Base-by-base conservation (phyloP, 2,888 invertebrate species). In the Caradrina clavipalpis region DNA sequence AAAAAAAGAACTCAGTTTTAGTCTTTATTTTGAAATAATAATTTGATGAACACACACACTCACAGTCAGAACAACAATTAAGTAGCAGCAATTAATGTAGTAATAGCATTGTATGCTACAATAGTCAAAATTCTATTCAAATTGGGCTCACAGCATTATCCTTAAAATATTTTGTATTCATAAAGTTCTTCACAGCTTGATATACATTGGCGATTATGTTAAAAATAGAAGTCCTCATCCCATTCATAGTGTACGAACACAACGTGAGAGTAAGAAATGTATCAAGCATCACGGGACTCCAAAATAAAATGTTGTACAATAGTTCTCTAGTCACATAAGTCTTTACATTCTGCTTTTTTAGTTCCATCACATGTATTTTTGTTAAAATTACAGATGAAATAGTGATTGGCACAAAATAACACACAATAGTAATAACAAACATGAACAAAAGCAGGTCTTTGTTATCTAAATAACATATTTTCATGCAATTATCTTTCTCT, bases 201-300 rank as follows among this genome's bases (percentile, higher is more conserved):
- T 95, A 96, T 7, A 95, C 85, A 87, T 96, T 96, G 1, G 96
- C 95, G n/a, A 94, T 86, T 0, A 93, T 86, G 83, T 93, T 94
- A 21, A 96, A 91, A 66, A 95, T 80, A 1, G 94, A 92, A 31
- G 93, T 92, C 69, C 91, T 89, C 74, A 88, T 88, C 2, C 92
- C 90, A 69, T 92, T 89, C 88, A 90, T 93, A 2, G 91, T 84
- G 71, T 93, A 94, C 0, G 94, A 90, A 86, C 96, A 96, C 50
- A 94, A 73, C 57, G 94, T 84, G 15, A 95, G 78, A 1, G 95
- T 94, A 8, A 96, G 68, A 82, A 95, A 92, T 45, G 93, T 93
- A 73, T 96, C 95, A 83, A 96, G 93, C 92, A 95, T 93, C 0
- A 94, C 92, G 0, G 96, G 96, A 21, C 93, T 93, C 96, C 96